These are phyloP conservation scores for Sminthurides aquaticus DNA, from an alignment of 2,888 invertebrate genomes.

Conservation along the genomic window DNA sequence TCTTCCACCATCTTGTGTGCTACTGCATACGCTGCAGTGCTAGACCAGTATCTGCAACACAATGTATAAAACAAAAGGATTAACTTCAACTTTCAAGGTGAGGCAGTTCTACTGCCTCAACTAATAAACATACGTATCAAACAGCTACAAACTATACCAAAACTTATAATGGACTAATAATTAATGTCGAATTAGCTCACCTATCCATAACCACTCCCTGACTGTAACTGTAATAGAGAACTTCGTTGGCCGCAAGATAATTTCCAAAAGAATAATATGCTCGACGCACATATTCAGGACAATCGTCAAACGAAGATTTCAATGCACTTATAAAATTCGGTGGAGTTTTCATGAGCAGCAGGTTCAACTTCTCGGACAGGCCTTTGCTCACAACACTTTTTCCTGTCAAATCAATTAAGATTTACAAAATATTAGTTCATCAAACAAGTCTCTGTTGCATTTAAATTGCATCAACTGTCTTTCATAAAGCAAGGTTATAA, in stretches of 20 bases:
- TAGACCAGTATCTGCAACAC: slow-evolving; percentile 49
- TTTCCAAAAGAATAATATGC: slow-evolving; percentile 51
- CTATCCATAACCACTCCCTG: slow-evolving; percentile 50
- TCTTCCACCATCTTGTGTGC: slow-evolving; percentile 46
- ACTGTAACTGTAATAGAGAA: slow-evolving; percentile 44
- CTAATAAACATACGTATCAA: not conserved
- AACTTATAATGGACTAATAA: not conserved
- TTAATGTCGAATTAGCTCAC: slow-evolving; percentile 37
- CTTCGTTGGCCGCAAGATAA: slow-evolving; percentile 49
- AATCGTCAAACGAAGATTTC: slow-evolving; percentile 46
- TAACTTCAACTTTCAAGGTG: not conserved
- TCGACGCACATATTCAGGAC: slow-evolving; percentile 45
- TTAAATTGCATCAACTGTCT: not conserved
- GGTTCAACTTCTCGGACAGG: slow-evolving; percentile 46
- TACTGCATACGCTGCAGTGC: slow-evolving; percentile 49
- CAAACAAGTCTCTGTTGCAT: not conserved
- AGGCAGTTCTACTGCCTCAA: not conserved
- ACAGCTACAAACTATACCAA: not conserved
- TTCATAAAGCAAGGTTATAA: no score
- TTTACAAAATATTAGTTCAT: not conserved
- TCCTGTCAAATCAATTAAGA: slow-evolving; percentile 44
- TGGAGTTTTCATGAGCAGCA: slow-evolving; percentile 47
- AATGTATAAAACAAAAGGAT: no score
- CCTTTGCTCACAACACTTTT: slow-evolving; percentile 48
- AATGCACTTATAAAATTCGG: slow-evolving; percentile 47